Conservation (phyloP, 2,888 invertebrate genomes). For the Chymomyza procnemis region DNA sequence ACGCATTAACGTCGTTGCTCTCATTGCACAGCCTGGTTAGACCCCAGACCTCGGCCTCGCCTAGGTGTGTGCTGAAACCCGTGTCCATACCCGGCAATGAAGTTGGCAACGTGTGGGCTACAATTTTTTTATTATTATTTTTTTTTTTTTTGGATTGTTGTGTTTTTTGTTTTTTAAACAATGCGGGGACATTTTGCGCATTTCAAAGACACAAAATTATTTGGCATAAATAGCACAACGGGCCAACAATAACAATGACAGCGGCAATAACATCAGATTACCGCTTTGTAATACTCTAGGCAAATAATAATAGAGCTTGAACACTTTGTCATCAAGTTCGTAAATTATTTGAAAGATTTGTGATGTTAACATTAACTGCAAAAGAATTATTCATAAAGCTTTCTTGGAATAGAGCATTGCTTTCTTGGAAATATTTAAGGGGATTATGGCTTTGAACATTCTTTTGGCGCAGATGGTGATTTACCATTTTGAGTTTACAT, state of each 20-base stretch:
- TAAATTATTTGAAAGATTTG: neutral
- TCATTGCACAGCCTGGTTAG: conserved; percentile 35
- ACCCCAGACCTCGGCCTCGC: conserved; percentile 27
- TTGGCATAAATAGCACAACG: conserved; percentile 60
- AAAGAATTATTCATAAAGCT: neutral
- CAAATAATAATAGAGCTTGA: neutral
- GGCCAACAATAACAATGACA: conserved; percentile 23
- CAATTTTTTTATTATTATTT: neutral
- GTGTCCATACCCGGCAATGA: conserved; percentile 1
- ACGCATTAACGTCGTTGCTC: conserved; percentile 42
- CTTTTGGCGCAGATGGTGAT: too few relatives aligned
- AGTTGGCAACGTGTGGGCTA: neutral
- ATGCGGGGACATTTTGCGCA: conserved; percentile 51
- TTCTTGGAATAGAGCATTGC: neutral
- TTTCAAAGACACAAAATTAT: conserved; percentile 55
- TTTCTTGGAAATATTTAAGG: neutral
- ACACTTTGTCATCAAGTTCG: neutral
- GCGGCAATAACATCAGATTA: neutral
- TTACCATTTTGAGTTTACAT: too few relatives aligned
- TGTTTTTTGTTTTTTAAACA: conserved; percentile 2
- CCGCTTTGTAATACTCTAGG: neutral
- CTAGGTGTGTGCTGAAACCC: conserved; percentile 35
- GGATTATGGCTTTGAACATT: neutral
- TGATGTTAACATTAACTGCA: neutral
- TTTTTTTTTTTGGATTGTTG: neutral